These are phyloP conservation scores for Neotoxoptera formosana DNA, from an alignment of 1,140 invertebrate genomes.

Conservation along the genomic window DNA sequence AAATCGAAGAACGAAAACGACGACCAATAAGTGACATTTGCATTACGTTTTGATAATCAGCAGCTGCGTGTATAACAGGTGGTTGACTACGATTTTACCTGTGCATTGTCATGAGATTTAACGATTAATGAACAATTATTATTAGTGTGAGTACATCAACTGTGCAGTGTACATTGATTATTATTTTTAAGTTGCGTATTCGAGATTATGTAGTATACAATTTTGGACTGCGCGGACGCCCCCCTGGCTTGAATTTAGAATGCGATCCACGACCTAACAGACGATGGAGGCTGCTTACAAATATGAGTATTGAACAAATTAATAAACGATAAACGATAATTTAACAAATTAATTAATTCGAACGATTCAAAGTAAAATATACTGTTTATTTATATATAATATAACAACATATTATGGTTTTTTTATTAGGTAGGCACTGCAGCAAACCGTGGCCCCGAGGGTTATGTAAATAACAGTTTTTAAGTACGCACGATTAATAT, in stretches of 20 bases:
- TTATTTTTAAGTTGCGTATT: background rate
- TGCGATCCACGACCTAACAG: background rate
- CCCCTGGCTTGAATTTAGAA: background rate
- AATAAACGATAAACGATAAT: too few relatives aligned
- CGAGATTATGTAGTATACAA: background rate
- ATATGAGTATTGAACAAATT: background rate
- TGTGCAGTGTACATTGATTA: too few relatives aligned
- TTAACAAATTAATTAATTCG: background rate
- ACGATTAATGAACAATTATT: too few relatives aligned
- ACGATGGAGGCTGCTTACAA: background rate
- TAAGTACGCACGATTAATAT: too few relatives aligned
- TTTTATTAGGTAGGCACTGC: background rate
- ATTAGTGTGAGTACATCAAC: too few relatives aligned
- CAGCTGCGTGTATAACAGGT: too few relatives aligned
- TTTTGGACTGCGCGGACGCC: background rate
- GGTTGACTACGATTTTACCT: too few relatives aligned
- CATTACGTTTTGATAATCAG: too few relatives aligned
- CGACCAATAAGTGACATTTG: too few relatives aligned
- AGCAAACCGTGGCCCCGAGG: background rate
- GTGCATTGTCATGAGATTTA: too few relatives aligned
- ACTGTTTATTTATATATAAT: background rate
- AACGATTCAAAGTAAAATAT: background rate
- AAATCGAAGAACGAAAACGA: too few relatives aligned
- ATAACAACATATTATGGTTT: background rate
- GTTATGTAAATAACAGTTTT: background rate